Percentiles rank a stretch among this genome's conserved stretches.
phyloP scores from a whole-genome alignment of 2,797 vertebrate species.

The Sebastes kiyomatsui region DNA sequence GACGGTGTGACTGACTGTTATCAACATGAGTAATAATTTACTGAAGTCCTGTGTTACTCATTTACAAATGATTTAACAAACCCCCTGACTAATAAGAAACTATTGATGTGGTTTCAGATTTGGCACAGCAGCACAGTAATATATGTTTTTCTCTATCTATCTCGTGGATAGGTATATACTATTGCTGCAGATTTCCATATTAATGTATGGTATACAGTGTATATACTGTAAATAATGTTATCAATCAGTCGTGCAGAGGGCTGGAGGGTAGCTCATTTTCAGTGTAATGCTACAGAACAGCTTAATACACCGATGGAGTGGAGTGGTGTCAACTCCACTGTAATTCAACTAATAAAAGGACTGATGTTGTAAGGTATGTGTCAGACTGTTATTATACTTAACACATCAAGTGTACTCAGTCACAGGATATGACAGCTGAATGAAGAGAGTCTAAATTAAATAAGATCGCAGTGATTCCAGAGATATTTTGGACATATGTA shows the following conservation, averaged over 20 bases:
- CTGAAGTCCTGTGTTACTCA: neutral
- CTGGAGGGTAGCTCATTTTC: neutral
- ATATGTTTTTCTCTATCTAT: neutral
- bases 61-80: neutral
- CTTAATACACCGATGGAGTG: slow-evolving; percentile 9
- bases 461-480: neutral
- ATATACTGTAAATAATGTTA: slow-evolving; percentile 8
- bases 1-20: neutral
- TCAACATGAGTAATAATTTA: neutral
- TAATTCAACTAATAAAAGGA: neutral
- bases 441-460: neutral
- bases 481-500: neutral
- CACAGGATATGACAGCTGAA: neutral
- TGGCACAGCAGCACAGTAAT: neutral
- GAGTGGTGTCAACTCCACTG: neutral
- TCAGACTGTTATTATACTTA: neutral
- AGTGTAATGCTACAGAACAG: neutral
- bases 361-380: neutral
- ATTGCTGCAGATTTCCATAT: neutral
- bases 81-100: neutral
- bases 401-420: neutral
- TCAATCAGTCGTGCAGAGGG: slow-evolving; percentile 10
- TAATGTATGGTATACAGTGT: neutral
- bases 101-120: neutral
- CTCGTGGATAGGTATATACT: neutral